Base-by-base conservation (phyloP, 2,888 invertebrate genomes). In the Trissoscelio sp. region DNA sequence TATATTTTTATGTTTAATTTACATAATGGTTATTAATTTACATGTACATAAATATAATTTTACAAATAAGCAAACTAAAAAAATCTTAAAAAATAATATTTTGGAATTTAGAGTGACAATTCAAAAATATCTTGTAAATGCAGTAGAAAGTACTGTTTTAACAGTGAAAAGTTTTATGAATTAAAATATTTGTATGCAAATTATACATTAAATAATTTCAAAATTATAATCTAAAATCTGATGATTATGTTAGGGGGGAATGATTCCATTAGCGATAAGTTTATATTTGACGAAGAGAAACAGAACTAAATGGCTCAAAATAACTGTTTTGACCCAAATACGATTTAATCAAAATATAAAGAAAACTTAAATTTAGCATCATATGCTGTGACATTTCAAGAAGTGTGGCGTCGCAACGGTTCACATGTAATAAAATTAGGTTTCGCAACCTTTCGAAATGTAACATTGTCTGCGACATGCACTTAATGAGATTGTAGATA, bases 371-470 rank as follows among this genome's bases (percentile, higher is more conserved):
- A 48, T 18, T 46, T 46, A 46, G n/a, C 46, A 6, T 3, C 6
- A 6, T n/a, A 34, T 3, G 20, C 24, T 31, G 11, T 64, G 62
- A 48, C 46, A 64, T 64, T 31, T 31, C 31, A 64, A 48, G 12
- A 20, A 48, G 3, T 64, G 34, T 20, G 62, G 22, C 55, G 18
- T 51, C 14, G 6, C 37, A 28, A 28, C 28, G 31, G 37, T 39
- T 24, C 24, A n/a, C 22, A n/a, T 39, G 39, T 44, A 24, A 60
- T 60, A 42, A 42, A 62, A 46, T 62, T 46, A 31, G 14, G 20
- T 64, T 48, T 51, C 64, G 22, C 20, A 64, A 64, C 37, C 34
- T 48, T 64, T 64, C 14, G 64, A 51, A 51, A 64, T 64, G 28
- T 51, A 37, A 51, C 64, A 64, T 18, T 24, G 11, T 37, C 0